phyloP scores from a whole-genome alignment of 1,140 invertebrate species.

The Lasaia peninsularis region DNA sequence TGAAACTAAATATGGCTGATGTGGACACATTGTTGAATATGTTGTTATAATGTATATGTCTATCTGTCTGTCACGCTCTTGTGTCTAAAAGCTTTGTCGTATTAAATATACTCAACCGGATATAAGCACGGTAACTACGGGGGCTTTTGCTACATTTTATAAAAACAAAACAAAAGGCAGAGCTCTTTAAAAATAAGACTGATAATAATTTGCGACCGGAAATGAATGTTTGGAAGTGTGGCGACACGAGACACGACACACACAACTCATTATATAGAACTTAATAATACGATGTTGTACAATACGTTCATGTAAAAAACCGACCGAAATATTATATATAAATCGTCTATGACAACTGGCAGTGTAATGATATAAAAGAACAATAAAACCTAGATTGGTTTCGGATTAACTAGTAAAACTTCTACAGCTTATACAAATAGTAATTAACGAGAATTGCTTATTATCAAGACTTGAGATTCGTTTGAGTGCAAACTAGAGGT shows the following conservation, averaged over 20 bases:
- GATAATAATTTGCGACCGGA: slow-evolving; percentile 26
- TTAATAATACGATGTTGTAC: slow-evolving; percentile 62
- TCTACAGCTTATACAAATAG: slow-evolving; percentile 65
- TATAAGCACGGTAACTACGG: slow-evolving; percentile 4
- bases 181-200: slow-evolving; percentile 33
- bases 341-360: slow-evolving; percentile 72
- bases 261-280: slow-evolving; percentile 68
- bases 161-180: slow-evolving; percentile 35
- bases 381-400: slow-evolving; percentile 42
- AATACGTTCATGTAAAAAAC: slow-evolving; percentile 72
- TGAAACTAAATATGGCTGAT: neutral
- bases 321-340: slow-evolving; percentile 62
- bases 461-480: slow-evolving; percentile 61
- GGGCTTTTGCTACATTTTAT: neutral
- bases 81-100: slow-evolving; percentile 7
- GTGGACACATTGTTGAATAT: slow-evolving; percentile 7
- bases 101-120: slow-evolving; percentile 8
- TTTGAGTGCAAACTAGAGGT: slow-evolving; percentile 71
- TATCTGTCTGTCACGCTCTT: neutral
- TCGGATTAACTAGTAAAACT: slow-evolving; percentile 52
- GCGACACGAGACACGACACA: too few relatives aligned
- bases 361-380: slow-evolving; percentile 67
- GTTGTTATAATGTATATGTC: neutral
- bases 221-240: slow-evolving; percentile 26
- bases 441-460: slow-evolving; percentile 74